phyloP scores from a whole-genome alignment of 2,797 vertebrate genomes.

The Serranus cabrilla region DNA sequence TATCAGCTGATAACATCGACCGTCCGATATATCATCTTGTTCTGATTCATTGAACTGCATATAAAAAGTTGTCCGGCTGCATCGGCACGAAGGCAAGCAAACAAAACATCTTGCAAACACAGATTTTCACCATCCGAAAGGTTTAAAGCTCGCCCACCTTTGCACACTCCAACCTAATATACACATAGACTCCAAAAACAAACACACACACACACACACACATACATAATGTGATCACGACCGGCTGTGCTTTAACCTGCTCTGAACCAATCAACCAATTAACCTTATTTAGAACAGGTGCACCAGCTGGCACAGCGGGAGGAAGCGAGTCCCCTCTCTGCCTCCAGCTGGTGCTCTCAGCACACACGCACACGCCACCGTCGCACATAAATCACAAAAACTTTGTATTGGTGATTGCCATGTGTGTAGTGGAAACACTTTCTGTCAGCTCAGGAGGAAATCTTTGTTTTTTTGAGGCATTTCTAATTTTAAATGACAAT shows the following conservation, averaged over 20 bases:
- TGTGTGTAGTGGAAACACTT: background rate
- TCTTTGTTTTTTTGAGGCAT: conserved; percentile 31
- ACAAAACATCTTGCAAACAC: background rate
- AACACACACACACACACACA: background rate
- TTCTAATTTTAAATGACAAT: conserved; percentile 2
- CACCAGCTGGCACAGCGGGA: conserved; percentile 63
- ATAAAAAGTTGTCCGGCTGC: background rate
- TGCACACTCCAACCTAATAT: conserved; percentile 2
- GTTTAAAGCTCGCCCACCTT: conserved; percentile 10
- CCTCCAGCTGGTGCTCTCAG: conserved; percentile 67
- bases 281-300: conserved; percentile 69
- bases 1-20: too few relatives aligned
- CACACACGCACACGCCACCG: conserved; percentile 22
- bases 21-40: too few relatives aligned
- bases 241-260: conserved; percentile 64
- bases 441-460: conserved; percentile 43
- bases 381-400: conserved; percentile 40
- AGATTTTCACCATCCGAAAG: background rate
- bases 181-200: conserved; percentile 23
- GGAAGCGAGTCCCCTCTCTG: conserved; percentile 28
- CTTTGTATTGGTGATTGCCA: conserved; percentile 12
- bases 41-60: background rate
- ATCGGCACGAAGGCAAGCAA: background rate
- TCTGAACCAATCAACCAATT: conserved; percentile 70
- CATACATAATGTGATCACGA: conserved; percentile 30